These are phyloP conservation scores for Zeuzera pyrina DNA, from an alignment of 2,888 invertebrate genomes.

Conservation along the genomic window DNA sequence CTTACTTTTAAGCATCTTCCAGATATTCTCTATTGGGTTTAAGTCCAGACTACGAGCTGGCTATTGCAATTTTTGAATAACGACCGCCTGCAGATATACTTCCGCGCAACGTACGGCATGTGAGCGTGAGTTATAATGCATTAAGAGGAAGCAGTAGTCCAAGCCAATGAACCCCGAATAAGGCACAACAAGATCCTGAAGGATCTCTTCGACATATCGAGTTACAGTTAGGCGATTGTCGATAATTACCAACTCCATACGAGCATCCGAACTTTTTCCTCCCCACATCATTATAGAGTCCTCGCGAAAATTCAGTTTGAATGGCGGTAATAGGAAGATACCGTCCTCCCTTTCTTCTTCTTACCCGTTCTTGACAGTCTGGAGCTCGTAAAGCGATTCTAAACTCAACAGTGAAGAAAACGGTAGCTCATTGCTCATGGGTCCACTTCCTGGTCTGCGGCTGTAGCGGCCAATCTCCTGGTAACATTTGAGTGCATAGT, in stretches of 20 bases:
- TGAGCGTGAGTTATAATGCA: not conserved
- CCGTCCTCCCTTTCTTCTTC: slow-evolving; percentile 9
- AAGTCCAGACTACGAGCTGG: not conserved
- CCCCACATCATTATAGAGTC: too few relatives aligned
- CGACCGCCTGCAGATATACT: not conserved
- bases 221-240: too few relatives aligned
- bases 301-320: too few relatives aligned
- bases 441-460: slow-evolving; percentile 11
- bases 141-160: not conserved
- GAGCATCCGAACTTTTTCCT: too few relatives aligned
- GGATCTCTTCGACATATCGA: not conserved
- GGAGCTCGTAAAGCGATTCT: slow-evolving; percentile 2
- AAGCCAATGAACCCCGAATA: not conserved
- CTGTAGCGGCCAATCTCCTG: slow-evolving; percentile 9
- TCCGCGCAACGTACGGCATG: not conserved
- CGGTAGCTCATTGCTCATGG: too few relatives aligned
- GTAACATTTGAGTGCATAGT: slow-evolving; percentile 8
- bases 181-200: not conserved
- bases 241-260: too few relatives aligned
- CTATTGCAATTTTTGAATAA: not conserved
- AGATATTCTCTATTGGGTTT: not conserved
- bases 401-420: slow-evolving; percentile 4
- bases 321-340: slow-evolving; percentile 2
- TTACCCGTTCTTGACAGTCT: slow-evolving; percentile 10
- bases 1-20: not conserved